Evolutionary conservation across 2,888 invertebrate species (phyloP), one percentile per base, ranked within the genome.

Genomic region (Epinotia ramella): DNA sequence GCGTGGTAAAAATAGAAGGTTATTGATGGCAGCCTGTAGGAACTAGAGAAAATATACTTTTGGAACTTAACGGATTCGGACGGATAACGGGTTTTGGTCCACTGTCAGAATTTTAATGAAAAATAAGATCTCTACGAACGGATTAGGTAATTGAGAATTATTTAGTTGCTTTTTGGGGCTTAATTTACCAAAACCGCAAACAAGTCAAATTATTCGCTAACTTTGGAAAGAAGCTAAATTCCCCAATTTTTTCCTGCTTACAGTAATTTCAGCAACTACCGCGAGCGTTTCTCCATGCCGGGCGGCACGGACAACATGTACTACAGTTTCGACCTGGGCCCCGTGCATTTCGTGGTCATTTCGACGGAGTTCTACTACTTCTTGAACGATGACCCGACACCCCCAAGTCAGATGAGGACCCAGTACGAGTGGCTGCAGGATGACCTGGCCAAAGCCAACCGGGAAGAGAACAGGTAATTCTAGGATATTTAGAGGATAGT

Each of bases 281-380:
- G 97, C 81, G 96, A 96, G 73, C 96, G 99, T 28, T 99, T 99
- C 92, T 96, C 96, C 73, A 99, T 99, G 99, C 99, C 99, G 0
- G 96, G 97, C 24, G 90, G 91, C 18, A 90, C 93, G 5, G 95
- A 97, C 76, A 96, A 96, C 80, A 93, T 97, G 84, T 97, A 96
- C 95, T 98, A 97, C 92, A 98, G 98, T 87, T 98, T 98, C 88
- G 96, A 99, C 89, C 88, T 99, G 79, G 99, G 99, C 0, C 98
- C 98, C 0, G 96, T 97, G 18, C 99, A 99, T 91, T 97, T 99
- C 83, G 96, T 99, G 73, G 97, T 97, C 24, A 96, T 99, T 82
- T 98, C 98, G 77, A 99, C 99, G 0, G 99, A 99, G 94, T 97
- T 97, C 74, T 99, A 99, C 91, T 99, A 99, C 92, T 99, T 97